phyloP scores from a whole-genome alignment of 2,797 vertebrate species.

The Pristis pectinata region DNA sequence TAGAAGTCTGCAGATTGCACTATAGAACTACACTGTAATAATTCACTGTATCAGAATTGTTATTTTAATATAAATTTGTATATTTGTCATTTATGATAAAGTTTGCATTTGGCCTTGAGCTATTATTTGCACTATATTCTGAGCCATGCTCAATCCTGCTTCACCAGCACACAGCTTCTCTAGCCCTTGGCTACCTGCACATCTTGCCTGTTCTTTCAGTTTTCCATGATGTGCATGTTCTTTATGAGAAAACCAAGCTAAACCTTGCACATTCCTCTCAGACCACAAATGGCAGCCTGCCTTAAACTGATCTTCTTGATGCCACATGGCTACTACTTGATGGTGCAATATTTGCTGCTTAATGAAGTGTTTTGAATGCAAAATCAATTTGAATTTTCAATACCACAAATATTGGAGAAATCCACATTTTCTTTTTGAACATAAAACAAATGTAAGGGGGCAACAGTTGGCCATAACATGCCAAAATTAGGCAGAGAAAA shows the following conservation, averaged over 20 bases:
- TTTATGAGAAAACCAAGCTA: not conserved
- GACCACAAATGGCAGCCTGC: not conserved
- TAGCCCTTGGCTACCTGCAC: not conserved
- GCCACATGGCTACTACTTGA: not conserved
- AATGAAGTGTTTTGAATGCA: not conserved
- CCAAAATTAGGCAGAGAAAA: not conserved
- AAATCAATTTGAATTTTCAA: not conserved
- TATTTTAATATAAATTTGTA: conserved; percentile 28
- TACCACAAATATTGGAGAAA: not conserved
- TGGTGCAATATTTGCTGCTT: not conserved
- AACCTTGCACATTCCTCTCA: not conserved
- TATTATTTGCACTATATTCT: conserved; percentile 29
- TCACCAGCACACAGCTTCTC: not conserved
- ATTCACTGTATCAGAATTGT: not conserved
- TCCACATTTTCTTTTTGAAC: not conserved
- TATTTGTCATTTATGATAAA: conserved; percentile 18
- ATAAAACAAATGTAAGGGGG: not conserved
- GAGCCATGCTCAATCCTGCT: not conserved
- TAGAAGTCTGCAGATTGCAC: not conserved
- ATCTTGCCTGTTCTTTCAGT: not conserved
- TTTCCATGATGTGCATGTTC: not conserved
- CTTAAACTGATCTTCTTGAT: not conserved
- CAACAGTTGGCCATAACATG: not conserved
- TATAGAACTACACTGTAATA: not conserved
- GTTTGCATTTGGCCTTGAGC: not conserved